Base-by-base conservation (phyloP, 2,113 vertebrate genomes). In the Uria lomvia region DNA sequence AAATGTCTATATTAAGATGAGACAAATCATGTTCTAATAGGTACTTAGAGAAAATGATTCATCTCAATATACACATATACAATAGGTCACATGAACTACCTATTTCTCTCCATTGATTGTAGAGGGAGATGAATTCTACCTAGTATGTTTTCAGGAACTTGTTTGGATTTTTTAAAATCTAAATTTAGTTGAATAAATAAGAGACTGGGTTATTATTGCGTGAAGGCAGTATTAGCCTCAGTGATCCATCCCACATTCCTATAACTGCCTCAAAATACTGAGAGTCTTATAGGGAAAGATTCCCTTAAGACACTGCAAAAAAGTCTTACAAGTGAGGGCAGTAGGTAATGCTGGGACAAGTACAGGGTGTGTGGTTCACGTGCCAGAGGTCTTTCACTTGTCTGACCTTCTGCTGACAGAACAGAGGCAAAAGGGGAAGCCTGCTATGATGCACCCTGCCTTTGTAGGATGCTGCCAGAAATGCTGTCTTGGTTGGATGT, bases 11-110 rank as follows among this genome's bases (percentile, higher is more conserved):
- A 71, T 94, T 87, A 72, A 89, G 84, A 78, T 36, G 52, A 91
- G 74, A 86, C n/a, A 92, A 94, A 81, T 84, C n/a, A 86, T 50
- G 34, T 91, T 27, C 91, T 95, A 85, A 85, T 66, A 90, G 65
- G 49, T 68, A 65, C 86, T 91, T 95, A 50, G 40, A 94, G 87
- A 75, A 87, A 81, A 82, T 71, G 1, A 75, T 89, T 96, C 43
- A 78, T 72, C 60, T 91, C 84, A 60, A 77, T 63, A 79, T 10
- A 83, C 71, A 73, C 11, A 24, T 50, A 73, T 43, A 88, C 82
- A 94, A 76, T 63, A 86, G 72, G 68, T 83, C 72, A 81, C 29
- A 63, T 77, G 83, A 88, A 53, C 56, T 38, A 66, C 76, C 8
- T 55, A 5, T 86, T 96, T 89, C 55, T 91, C 55, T 91, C 23